Evolutionary conservation across 1,140 invertebrate species (phyloP), one percentile per base, ranked within the genome.

Genomic region (Pogonus chalceus): DNA sequence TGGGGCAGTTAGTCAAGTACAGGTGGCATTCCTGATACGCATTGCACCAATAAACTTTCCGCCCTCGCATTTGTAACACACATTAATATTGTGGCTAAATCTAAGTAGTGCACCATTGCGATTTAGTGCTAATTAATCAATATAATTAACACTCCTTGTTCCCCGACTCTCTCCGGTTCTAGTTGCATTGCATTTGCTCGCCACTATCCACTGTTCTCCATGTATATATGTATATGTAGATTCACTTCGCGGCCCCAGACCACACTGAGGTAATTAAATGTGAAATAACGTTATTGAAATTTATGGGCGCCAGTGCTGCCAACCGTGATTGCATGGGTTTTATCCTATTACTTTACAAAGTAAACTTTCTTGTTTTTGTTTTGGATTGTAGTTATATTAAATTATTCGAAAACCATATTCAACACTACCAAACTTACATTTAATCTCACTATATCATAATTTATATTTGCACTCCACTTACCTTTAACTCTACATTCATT

Each of bases 241-340:
- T 16, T 16, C 9, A 18, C 37, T 9, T 7, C 37, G 18, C 37
- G 37, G 4, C 9, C 9, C 4, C 3, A 43, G 37, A 31, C 7
- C 9, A 43, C 4, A 43, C 37, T 18, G 18, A 4, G 18, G 37
- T 43, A 43, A 43, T 43, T 43, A 43, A 43, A 43, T 43, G 37
- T 43, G 37, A 43, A 43, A 43, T 18, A 43, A 16, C 37, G 37
- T 43, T 43, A 43, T 43, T 43, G 37, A 12, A 16, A 43, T 43
- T 43, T 43, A 43, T 43, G 37, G 18, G 9, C 4, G 37, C 37
- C 7, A 43, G 37, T 10, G 9, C n/a, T n/a, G n/a, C n/a, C n/a
- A n/a, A n/a, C n/a, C n/a, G n/a, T n/a, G n/a, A n/a, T n/a, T n/a
- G n/a, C n/a, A n/a, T n/a, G n/a, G n/a, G n/a, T n/a, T n/a, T n/a